Base-by-base conservation (phyloP, 2,888 invertebrate species). In the Drosophila anomalipes region DNA sequence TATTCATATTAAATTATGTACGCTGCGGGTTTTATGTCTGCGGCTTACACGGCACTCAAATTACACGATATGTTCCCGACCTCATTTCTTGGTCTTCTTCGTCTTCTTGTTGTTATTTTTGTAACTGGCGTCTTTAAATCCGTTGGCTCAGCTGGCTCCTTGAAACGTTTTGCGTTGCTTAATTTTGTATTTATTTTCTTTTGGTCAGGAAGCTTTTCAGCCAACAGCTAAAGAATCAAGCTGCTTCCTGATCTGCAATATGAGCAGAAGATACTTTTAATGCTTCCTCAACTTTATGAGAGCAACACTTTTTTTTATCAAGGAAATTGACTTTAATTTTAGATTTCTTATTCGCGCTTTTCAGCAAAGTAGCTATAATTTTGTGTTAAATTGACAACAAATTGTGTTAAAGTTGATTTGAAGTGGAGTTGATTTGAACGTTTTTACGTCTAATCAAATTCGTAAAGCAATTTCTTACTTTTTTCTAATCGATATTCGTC, bases 1-100 rank as follows among this genome's bases (percentile, higher is more conserved):
- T 86, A 85, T 86, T 81, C 85, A 85, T 86, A 89, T 82, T 86
- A 87, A 89, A 87, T 86, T 89, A 84, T 89, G 89, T 76, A 81
- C 76, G 71, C 73, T 82, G 73, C 74, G 81, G 78, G 81, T 73
- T 70, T 83, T 81, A 82, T 84, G 81, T 79, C 76, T 89, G 75
- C 78, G 79, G 85, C 90, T 89, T 86, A 86, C 86, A 89, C 86
- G 88, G 51, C 81, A 79, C 90, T 86, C 88, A 81, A 88, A 88
- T 86, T 86, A 86, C 86, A 79, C 56, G 19, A 70, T 39, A 39
- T 57, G 19, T 26, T 39, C 19, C 28, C 28, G 65, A 35, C 57
- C 66, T 70, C 61, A 41, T 58, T 63, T 44, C 53, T 68, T 57
- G 60, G 56, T 49, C 64, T 63, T 53, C 70, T 52, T 37, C 39